phyloP scores from a whole-genome alignment of 2,113 vertebrate species.

The Bucco capensis region DNA sequence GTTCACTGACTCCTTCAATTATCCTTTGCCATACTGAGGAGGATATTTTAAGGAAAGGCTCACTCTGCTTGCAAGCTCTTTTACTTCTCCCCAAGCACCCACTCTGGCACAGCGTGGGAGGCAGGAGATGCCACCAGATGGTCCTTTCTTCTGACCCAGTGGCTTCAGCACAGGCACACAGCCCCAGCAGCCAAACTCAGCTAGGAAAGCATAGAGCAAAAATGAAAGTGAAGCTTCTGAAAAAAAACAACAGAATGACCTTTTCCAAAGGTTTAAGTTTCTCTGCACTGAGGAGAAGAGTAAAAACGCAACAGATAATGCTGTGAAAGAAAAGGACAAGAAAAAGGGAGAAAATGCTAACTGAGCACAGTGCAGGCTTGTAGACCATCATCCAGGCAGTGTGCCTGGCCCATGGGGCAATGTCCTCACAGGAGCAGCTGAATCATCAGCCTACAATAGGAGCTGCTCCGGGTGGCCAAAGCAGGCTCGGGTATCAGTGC shows the following conservation, averaged over 20 bases:
- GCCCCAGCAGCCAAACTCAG: neutral
- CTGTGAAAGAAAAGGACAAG: neutral
- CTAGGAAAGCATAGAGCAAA: neutral
- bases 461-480: rapidly evolving
- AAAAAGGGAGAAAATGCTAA: neutral
- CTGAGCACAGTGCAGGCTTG: neutral
- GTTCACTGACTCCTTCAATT: neutral
- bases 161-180: neutral
- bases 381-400: neutral
- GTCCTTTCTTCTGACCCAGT: neutral
- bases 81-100: neutral
- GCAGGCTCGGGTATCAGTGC: neutral
- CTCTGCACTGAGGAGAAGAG: neutral
- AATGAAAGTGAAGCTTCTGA: neutral
- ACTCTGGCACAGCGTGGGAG: neutral
- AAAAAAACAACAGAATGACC: neutral
- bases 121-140: constrained; percentile 16
- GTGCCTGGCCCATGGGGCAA: rapidly evolving
- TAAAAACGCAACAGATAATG: neutral
- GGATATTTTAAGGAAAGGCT: neutral
- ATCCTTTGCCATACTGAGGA: neutral
- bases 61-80: neutral
- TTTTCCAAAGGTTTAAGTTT: neutral
- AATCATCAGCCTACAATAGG: neutral
- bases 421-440: neutral